These are phyloP conservation scores for Holotrichia oblita DNA, from an alignment of 1,140 invertebrate species.

Conservation along the genomic window DNA sequence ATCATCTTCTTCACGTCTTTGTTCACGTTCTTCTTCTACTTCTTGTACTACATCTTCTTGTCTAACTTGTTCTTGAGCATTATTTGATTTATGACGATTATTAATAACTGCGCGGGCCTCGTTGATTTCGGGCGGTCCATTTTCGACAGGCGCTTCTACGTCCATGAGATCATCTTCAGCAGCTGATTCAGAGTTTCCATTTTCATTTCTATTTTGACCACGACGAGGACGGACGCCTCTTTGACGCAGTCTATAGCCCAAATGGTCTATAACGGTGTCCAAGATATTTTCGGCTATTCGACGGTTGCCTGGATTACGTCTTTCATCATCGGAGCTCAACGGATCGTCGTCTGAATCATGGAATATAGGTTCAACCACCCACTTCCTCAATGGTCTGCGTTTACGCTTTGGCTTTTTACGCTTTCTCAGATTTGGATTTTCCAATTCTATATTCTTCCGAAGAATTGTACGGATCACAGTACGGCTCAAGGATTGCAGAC, in stretches of 20 bases:
- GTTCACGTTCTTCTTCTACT: background rate
- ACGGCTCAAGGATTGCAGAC: conserved; percentile 70
- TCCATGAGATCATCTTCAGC: conserved; percentile 29
- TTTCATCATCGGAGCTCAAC: conserved; percentile 38
- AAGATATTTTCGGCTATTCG: conserved; percentile 27
- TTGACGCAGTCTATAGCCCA: conserved; percentile 24
- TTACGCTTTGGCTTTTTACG: conserved; percentile 44
- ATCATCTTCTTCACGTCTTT: background rate
- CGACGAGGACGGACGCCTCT: background rate
- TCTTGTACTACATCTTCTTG: background rate
- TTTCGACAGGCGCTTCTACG: background rate
- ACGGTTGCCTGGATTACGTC: background rate
- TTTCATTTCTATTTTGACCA: background rate
- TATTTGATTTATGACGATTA: too few species aligned
- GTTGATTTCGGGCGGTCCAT: conserved; percentile 15
- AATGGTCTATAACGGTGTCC: conserved; percentile 37
- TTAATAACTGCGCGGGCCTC: conserved; percentile 19
- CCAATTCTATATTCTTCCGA: conserved; percentile 65
- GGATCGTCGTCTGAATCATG: too few species aligned
- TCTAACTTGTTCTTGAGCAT: conserved; percentile 22
- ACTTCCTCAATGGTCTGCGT: conserved; percentile 46
- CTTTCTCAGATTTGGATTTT: conserved; percentile 66
- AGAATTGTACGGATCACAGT: conserved; percentile 67
- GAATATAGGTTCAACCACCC: conserved; percentile 37
- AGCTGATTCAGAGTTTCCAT: background rate